Evolutionary conservation across 2,113 vertebrate species (phyloP).

Genomic region (Hippolais icterina): DNA sequence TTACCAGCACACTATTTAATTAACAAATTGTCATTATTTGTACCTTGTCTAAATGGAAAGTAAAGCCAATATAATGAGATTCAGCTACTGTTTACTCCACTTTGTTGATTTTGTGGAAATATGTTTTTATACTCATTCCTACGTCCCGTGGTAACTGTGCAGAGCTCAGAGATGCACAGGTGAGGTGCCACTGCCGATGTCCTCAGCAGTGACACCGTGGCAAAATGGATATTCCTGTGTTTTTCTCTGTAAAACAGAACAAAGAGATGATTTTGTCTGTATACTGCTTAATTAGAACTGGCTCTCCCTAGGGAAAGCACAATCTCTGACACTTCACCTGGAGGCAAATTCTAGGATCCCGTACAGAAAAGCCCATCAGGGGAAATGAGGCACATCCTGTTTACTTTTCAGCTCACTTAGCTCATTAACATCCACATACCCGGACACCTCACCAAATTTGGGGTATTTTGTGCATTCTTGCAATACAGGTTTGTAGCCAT

Average conservation of each 20-base stretch:
- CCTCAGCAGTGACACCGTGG: not conserved
- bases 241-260: not conserved
- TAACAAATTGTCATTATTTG: not conserved
- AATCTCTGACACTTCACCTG: constrained; percentile 51
- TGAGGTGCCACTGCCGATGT: not conserved
- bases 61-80: not conserved
- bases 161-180: not conserved
- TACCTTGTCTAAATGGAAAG: not conserved
- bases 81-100: not conserved
- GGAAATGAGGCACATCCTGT: constrained; percentile 66
- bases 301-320: constrained; percentile 14
- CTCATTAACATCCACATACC: not conserved
- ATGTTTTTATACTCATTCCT: not conserved
- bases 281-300: not conserved
- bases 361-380: constrained; percentile 31
- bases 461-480: not conserved
- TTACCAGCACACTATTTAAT: not conserved
- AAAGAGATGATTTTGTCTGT: not conserved
- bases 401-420: constrained; percentile 38
- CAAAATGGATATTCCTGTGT: not conserved
- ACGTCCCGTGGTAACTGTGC: accelerated
- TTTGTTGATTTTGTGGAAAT: not conserved
- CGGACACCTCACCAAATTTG: not conserved
- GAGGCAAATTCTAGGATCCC: constrained; percentile 47
- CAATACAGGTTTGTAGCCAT: not conserved